Evolutionary conservation across 2,113 vertebrate genomes (phyloP).

Genomic region (Vanacampus margaritifer): DNA sequence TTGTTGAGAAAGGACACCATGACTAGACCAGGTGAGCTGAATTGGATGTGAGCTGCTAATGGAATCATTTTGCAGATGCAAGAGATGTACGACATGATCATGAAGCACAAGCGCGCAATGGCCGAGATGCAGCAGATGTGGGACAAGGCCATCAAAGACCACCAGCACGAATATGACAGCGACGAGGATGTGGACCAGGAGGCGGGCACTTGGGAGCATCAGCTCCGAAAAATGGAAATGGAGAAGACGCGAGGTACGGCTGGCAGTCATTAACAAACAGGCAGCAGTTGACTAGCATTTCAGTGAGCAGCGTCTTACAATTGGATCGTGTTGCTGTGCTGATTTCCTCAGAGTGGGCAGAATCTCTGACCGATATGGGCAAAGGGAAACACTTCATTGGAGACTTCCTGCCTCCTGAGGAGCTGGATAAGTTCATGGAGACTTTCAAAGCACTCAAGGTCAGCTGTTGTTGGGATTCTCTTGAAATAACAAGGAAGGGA

Average conservation of each 20-base stretch:
- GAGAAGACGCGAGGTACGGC: conserved; percentile 88
- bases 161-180: conserved; percentile 94
- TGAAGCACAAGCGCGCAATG: conserved; percentile 95
- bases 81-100: conserved; percentile 97
- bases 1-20: neutral
- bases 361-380: conserved; percentile 97
- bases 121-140: conserved; percentile 96
- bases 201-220: conserved; percentile 94
- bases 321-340: neutral
- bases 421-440: conserved; percentile 98
- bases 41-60: neutral
- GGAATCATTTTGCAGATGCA: conserved; percentile 80
- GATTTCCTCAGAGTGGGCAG: conserved; percentile 86
- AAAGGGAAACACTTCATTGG: conserved; percentile 97
- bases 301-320: neutral
- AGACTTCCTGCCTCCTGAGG: conserved; percentile 92
- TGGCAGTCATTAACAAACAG: too few species aligned
- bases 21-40: too few species aligned
- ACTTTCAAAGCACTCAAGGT: conserved; percentile 97
- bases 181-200: conserved; percentile 90
- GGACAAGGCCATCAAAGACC: conserved; percentile 87
- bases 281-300: neutral
- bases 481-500: neutral
- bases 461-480: conserved; percentile 25
- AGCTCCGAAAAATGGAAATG: conserved; percentile 96